A percentile compares a stretch with the other conserved stretches of the same genome.
Conservation (phyloP, 2,113 vertebrate genomes). For the Athene cunicularia region DNA sequence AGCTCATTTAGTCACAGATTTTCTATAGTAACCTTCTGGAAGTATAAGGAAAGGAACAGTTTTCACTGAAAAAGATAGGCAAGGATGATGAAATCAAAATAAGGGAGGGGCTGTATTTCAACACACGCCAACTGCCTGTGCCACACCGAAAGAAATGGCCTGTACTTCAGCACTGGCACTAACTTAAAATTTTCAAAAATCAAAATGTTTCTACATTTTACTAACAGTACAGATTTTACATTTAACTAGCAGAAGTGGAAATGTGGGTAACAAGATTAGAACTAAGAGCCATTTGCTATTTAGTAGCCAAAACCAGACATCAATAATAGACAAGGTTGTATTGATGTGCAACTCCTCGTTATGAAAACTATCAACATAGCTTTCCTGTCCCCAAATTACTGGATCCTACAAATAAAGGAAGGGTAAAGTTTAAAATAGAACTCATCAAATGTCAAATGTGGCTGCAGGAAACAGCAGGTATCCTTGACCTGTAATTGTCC, state of each 20-base stretch:
- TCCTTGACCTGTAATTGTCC: slow-evolving; percentile 13
- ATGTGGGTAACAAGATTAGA: background rate
- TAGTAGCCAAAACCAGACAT: background rate
- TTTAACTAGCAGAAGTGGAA: background rate
- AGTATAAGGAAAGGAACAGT: background rate
- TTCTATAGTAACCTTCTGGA: background rate
- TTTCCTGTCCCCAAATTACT: background rate
- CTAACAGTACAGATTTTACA: background rate
- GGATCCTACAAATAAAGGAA: background rate
- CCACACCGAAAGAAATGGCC: background rate
- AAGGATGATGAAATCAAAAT: background rate
- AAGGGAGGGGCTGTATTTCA: background rate
- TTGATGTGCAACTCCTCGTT: background rate
- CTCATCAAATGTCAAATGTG: background rate
- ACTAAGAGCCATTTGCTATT: background rate
- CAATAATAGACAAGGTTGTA: background rate
- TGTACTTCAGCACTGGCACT: background rate
- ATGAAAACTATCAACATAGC: background rate
- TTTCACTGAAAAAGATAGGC: background rate
- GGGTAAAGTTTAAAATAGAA: background rate
- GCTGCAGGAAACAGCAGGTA: slow-evolving; percentile 1
- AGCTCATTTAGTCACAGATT: background rate
- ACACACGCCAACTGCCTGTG: background rate
- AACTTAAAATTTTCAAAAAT: background rate
- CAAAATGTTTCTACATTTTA: background rate